These are phyloP conservation scores for Bryconaethiops microstoma DNA, from an alignment of 2,797 vertebrate species.

Conservation along the genomic window DNA sequence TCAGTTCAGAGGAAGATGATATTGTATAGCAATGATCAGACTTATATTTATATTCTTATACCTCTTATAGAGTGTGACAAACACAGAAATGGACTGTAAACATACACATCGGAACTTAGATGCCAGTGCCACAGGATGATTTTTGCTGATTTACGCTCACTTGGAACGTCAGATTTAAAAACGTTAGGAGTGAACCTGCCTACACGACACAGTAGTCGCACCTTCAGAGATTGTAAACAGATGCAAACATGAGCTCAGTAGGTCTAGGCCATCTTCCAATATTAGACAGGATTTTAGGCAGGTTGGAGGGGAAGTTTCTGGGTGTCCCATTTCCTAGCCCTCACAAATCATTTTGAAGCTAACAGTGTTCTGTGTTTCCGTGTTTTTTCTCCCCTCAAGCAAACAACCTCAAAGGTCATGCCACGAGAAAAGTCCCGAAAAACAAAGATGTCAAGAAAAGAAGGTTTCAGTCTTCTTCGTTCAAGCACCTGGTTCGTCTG, in stretches of 20 bases:
- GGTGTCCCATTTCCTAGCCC: conserved; percentile 69
- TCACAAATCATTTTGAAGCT: conserved; percentile 75
- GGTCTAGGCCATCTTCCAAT: not conserved
- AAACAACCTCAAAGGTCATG: conserved; percentile 74
- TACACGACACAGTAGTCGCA: not conserved
- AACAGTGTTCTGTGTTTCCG: conserved; percentile 83
- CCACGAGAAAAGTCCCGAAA: conserved; percentile 69
- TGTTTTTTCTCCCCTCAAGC: conserved; percentile 80
- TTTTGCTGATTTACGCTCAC: conserved; percentile 3
- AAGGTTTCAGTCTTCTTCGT: not conserved
- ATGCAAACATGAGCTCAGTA: conserved; percentile 36
- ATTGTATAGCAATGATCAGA: conserved; percentile 14
- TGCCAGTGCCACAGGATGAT: conserved; percentile 24
- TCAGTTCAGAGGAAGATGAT: not conserved
- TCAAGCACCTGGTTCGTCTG: not conserved
- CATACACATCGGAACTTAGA: conserved; percentile 22
- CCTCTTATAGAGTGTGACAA: conserved; percentile 56
- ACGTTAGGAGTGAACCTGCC: not conserved
- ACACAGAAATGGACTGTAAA: conserved; percentile 47
- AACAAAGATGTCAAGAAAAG: conserved; percentile 55
- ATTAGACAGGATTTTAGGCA: conserved; percentile 56
- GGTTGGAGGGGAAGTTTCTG: conserved; percentile 43
- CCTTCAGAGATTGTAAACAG: not conserved
- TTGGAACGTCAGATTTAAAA: conserved; percentile 30
- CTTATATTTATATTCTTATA: conserved; percentile 41